Evolutionary conservation across 2,797 vertebrate species (phyloP).

Genomic region (Syncerus caffer): DNA sequence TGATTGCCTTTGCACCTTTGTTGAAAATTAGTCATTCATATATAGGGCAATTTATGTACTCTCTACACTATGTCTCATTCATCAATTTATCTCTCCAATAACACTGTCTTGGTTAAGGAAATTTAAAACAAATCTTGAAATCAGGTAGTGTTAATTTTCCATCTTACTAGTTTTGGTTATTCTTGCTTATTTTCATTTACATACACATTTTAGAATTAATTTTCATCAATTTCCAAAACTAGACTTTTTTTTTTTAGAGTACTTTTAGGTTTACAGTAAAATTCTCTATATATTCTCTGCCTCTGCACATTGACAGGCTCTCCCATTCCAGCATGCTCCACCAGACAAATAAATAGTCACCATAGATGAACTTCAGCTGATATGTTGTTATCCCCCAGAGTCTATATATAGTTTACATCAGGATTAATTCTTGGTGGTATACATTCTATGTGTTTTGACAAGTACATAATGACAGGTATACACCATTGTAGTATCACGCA

Average conservation of each 20-base stretch:
- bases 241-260: not conserved
- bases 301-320: not conserved
- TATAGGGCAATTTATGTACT: not conserved
- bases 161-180: not conserved
- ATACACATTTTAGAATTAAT: not conserved
- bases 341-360: too few species aligned
- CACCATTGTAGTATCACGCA: not conserved
- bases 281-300: too few species aligned
- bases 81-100: not conserved
- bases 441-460: not conserved
- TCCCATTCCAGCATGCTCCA: not conserved
- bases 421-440: not conserved
- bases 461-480: not conserved
- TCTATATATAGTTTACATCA: not conserved
- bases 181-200: not conserved
- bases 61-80: not conserved
- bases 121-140: not conserved
- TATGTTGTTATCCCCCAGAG: not conserved
- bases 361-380: not conserved
- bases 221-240: not conserved
- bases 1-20: not conserved
- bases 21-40: not conserved
- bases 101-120: not conserved
- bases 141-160: not conserved
- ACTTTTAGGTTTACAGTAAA: not conserved